These are phyloP conservation scores for Barypeithes pellucidus DNA, from an alignment of 2,888 invertebrate genomes.

Conservation along the genomic window DNA sequence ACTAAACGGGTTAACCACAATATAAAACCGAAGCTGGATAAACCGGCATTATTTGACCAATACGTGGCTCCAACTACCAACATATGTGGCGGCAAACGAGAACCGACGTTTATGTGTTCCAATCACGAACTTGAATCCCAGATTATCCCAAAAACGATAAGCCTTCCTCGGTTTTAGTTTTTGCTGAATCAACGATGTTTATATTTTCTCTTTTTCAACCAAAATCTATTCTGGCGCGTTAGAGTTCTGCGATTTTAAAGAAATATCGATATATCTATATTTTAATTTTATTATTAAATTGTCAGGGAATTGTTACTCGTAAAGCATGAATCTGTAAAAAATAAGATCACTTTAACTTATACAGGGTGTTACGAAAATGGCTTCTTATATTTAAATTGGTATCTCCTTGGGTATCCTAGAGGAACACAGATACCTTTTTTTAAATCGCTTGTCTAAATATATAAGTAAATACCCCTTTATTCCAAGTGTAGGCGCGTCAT, in stretches of 20 bases:
- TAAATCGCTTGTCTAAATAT: too few species aligned
- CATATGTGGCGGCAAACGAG: conserved; percentile 22
- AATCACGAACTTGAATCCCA: conserved; percentile 52
- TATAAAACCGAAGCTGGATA: conserved; percentile 15
- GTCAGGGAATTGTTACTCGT: too few species aligned
- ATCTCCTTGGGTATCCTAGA: too few species aligned
- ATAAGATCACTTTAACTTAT: too few species aligned
- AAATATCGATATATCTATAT: too few species aligned
- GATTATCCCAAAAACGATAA: conserved; percentile 48
- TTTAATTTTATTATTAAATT: too few species aligned
- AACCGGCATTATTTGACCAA: conserved; percentile 32
- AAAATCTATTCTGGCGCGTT: conserved; percentile 37
- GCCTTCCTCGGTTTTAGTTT: conserved; percentile 40
- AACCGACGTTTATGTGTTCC: conserved; percentile 52
- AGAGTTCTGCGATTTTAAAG: conserved; percentile 36
- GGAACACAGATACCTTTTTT: too few species aligned
- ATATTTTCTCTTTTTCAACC: conserved; percentile 28
- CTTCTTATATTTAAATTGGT: too few species aligned
- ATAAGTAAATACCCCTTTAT: too few species aligned
- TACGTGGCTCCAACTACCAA: conserved; percentile 27
- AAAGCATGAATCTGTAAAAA: too few species aligned
- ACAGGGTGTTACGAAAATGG: too few species aligned
- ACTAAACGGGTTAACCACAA: not conserved
- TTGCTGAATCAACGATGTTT: conserved; percentile 46
- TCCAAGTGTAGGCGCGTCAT: too few species aligned